These are phyloP conservation scores for Cremastobaeus sp. DNA, from an alignment of 2,888 invertebrate genomes.

Conservation along the genomic window DNA sequence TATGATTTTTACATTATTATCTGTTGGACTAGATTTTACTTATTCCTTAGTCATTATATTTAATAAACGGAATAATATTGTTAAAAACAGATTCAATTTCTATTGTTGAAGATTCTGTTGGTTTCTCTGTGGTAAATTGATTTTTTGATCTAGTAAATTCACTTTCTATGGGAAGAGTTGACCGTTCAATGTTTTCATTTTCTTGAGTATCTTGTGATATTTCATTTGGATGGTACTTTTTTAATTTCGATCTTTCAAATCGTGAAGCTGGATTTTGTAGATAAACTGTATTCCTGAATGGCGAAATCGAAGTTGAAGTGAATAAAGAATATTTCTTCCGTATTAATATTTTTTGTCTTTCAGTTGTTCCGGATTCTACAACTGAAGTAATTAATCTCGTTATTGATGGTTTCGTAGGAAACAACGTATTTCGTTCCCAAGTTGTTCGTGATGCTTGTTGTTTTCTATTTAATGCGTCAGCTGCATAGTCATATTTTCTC, in stretches of 20 bases:
- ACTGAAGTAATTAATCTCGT: constrained; percentile 79
- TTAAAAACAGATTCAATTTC: constrained; percentile 77
- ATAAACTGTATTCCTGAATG: constrained; percentile 50
- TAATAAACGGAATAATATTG: constrained; percentile 68
- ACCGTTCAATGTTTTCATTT: constrained; percentile 68
- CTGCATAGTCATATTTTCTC: constrained; percentile 74
- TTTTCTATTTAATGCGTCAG: constrained; percentile 72
- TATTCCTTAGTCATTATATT: constrained; percentile 40
- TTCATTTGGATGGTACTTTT: constrained; percentile 66
- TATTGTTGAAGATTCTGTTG: constrained; percentile 74
- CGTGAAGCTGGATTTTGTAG: too few relatives aligned
- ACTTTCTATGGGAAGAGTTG: constrained; percentile 76
- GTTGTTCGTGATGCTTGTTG: constrained; percentile 70
- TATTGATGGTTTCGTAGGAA: constrained; percentile 72
- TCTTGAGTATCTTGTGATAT: constrained; percentile 66
- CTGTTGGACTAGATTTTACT: constrained; percentile 61
- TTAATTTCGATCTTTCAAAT: constrained; percentile 22
- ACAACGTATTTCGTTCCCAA: constrained; percentile 56
- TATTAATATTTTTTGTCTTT: constrained; percentile 78
- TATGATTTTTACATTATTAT: constrained; percentile 24
- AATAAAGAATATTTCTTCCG: constrained; percentile 75
- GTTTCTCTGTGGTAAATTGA: constrained; percentile 71
- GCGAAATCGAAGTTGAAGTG: constrained; percentile 72
- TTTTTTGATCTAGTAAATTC: constrained; percentile 68
- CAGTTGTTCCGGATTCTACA: constrained; percentile 78